A percentile compares a stretch with the other conserved stretches of the same genome.
Conservation (phyloP, 1,140 invertebrate species). For the Euwallacea similis region DNA sequence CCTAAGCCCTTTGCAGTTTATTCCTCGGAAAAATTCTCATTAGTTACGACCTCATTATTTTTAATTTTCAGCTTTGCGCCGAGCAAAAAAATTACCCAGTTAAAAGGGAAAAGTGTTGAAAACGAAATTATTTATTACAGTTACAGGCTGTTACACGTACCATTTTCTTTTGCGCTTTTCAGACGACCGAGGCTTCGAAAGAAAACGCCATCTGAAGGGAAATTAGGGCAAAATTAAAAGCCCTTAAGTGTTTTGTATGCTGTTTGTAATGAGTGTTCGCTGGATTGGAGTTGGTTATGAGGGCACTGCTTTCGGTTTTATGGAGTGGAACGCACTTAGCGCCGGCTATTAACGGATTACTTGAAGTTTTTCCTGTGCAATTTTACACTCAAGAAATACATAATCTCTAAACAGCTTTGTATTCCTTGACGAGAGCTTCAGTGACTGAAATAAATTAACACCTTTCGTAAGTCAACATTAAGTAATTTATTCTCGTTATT, state of each 20-base stretch:
- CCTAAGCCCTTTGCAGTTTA: constrained; percentile 15
- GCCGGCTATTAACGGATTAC: too few relatives aligned
- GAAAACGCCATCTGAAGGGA: constrained; percentile 3
- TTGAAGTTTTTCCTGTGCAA: too few relatives aligned
- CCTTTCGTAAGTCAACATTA: too few relatives aligned
- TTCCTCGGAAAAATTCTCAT: constrained; percentile 32
- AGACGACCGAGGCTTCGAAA: background rate
- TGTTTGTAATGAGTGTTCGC: too few relatives aligned
- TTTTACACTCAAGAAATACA: too few relatives aligned
- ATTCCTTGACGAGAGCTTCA: too few relatives aligned
- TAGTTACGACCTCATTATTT: constrained; percentile 38
- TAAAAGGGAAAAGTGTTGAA: constrained; percentile 19
- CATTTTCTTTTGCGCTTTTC: constrained; percentile 3
- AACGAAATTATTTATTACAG: constrained; percentile 32
- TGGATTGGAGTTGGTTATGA: too few relatives aligned
- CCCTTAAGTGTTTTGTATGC: constrained; percentile 1
- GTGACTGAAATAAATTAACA: too few relatives aligned
- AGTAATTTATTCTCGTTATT: too few relatives aligned
- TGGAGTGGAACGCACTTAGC: too few relatives aligned
- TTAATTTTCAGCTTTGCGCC: constrained; percentile 35
- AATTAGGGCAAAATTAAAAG: constrained; percentile 16
- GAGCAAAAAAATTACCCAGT: constrained; percentile 29
- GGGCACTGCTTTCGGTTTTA: too few relatives aligned
- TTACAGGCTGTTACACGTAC: constrained; percentile 31
- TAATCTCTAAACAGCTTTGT: too few relatives aligned